phyloP scores from a whole-genome alignment of 2,888 invertebrate genomes.

The Hypolimnas misippus region DNA sequence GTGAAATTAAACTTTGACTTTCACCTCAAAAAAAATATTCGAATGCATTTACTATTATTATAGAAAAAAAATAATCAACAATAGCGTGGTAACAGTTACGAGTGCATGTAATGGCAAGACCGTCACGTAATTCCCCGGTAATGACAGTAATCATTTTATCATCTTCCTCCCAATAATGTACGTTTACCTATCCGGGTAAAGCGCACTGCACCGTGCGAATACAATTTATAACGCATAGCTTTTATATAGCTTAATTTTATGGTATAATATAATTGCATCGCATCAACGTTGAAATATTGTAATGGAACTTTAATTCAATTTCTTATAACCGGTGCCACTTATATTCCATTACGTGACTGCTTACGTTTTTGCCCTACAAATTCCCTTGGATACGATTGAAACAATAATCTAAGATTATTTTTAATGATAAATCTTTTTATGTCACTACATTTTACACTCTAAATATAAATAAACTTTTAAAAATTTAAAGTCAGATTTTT shows the following conservation, averaged over 20 bases:
- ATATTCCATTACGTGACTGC: background rate
- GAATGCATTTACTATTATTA: conserved; percentile 47
- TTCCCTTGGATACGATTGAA: background rate
- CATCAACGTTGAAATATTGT: conserved; percentile 11
- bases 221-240: conserved; percentile 60
- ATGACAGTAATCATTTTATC: conserved; percentile 81
- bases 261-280: conserved; percentile 29
- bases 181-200: conserved; percentile 55
- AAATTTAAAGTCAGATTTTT: no score
- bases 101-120: conserved; percentile 63
- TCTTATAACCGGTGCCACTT: background rate
- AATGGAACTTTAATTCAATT: conserved; percentile 9
- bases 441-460: background rate
- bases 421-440: background rate
- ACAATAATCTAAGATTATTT: background rate
- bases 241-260: conserved; percentile 54
- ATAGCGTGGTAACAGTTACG: conserved; percentile 63
- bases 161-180: conserved; percentile 73
- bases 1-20: conserved; percentile 38
- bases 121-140: conserved; percentile 69
- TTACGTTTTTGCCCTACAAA: background rate
- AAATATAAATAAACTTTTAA: no score
- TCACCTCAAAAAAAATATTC: conserved; percentile 43
- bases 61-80: conserved; percentile 51
- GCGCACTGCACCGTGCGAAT: conserved; percentile 61